Percentiles rank a stretch among this genome's conserved stretches.
phyloP scores from a whole-genome alignment of 1,140 invertebrate genomes.

The Diorhabda carinulata region DNA sequence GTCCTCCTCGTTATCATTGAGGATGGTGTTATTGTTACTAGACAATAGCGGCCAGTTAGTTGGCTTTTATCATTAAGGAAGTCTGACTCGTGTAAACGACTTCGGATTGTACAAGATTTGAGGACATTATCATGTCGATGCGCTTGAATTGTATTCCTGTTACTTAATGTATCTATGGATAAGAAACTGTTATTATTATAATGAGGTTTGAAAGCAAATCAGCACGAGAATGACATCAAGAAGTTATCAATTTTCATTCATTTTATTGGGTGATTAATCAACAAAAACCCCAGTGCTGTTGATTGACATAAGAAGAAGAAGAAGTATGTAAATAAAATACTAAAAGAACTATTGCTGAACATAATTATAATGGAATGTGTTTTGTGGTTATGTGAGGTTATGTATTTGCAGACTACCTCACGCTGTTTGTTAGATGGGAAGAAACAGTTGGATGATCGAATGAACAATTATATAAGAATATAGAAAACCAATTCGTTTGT shows the following conservation, averaged over 20 bases:
- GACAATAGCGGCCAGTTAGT: conserved; percentile 19
- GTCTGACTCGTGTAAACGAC: conserved; percentile 12
- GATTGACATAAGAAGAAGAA: background rate
- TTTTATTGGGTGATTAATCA: background rate
- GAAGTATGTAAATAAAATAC: too few species aligned
- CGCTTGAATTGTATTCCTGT: background rate
- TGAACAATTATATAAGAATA: too few species aligned
- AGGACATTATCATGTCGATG: background rate
- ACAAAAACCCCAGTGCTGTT: background rate
- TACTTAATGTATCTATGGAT: background rate
- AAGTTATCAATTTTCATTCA: background rate
- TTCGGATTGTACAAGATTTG: conserved; percentile 1
- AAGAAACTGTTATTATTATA: background rate
- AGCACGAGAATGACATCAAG: background rate
- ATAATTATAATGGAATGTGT: too few species aligned
- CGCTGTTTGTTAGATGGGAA: too few species aligned
- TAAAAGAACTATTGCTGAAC: too few species aligned
- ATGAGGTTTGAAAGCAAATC: background rate
- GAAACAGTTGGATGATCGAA: too few species aligned
- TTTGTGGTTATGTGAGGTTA: too few species aligned
- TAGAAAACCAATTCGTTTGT: too few species aligned
- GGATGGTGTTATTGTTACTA: conserved; percentile 21
- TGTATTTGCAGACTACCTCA: too few species aligned
- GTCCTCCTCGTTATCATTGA: conserved; percentile 22
- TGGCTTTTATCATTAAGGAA: conserved; percentile 18